Evolutionary conservation across 1,140 invertebrate species (phyloP).

Genomic region (Trichoplusia ni): DNA sequence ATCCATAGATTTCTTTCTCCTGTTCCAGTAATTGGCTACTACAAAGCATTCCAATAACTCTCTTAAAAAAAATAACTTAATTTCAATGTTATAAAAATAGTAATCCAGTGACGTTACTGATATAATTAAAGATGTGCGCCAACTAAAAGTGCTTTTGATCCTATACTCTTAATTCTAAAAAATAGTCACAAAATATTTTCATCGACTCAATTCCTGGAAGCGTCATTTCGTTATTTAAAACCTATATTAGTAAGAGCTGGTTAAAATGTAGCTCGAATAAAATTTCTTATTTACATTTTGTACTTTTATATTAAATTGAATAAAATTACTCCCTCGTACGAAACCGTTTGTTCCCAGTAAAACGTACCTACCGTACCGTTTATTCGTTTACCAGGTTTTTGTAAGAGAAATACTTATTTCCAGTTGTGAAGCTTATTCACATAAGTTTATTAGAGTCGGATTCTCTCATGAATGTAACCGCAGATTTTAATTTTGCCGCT

Average conservation of each 20-base stretch:
- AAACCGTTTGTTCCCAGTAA: not conserved
- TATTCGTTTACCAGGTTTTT: not conserved
- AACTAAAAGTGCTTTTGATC: too few species aligned
- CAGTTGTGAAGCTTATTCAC: conserved; percentile 33
- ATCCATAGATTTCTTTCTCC: too few species aligned
- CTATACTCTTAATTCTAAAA: too few species aligned
- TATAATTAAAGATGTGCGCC: too few species aligned
- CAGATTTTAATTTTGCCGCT: conserved; percentile 55
- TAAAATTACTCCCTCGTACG: conserved; percentile 4
- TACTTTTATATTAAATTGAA: not conserved
- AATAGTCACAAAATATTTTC: too few species aligned
- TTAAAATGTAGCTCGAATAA: not conserved
- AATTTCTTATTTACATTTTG: not conserved
- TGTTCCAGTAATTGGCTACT: too few species aligned
- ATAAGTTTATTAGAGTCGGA: conserved; percentile 45
- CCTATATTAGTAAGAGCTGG: too few species aligned
- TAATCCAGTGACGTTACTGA: too few species aligned
- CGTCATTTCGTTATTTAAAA: not conserved
- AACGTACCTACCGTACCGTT: not conserved
- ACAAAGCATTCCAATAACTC: too few species aligned
- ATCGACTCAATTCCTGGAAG: not conserved
- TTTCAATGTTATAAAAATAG: too few species aligned
- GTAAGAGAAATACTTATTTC: conserved; percentile 36
- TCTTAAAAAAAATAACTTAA: too few species aligned
- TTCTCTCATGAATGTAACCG: conserved; percentile 42